Base-by-base conservation (phyloP, 2,888 invertebrate genomes). In the Xestia c-nigrum region DNA sequence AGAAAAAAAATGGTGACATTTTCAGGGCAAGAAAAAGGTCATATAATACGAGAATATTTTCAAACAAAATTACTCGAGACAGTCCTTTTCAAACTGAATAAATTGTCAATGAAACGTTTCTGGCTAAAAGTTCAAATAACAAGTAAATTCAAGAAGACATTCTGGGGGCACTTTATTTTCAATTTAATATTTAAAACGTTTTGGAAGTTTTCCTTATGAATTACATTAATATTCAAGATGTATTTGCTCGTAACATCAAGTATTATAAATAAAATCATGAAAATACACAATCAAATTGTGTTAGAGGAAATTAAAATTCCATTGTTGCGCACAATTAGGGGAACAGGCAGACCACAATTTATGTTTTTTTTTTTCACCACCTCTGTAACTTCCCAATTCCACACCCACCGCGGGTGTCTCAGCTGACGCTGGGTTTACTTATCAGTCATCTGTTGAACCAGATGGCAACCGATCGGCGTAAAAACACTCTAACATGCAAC, bases 151-250 rank as follows among this genome's bases (percentile, higher is more conserved):
- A 72, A 72, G n/a, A 7, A 74, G 21, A 21, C 3, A 7, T 24
- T 59, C 10, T 47, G 6, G 3, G 3, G 31, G 5, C 16, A 19
- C 12, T n/a, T 46, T 72, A 43, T 43, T 7, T 70, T 72, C n/a
- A 57, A 38, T 57, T 46, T 12, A 57, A 57, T 72, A n/a, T 46
- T 72, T 55, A 14, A n/a, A 46, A 72, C n/a, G 14, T 9, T 47
- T 57, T 68, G 31, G 10, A 43, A 43, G 50, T 24, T 40, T 16
- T 70, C 7, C 16, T 70, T 46, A 31, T 12, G 5, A 46, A 31
- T 70, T 31, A 16, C 50, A 52, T 50, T 46, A n/a, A 16, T 21
- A 72, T 43, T 70, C 7, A 72, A 46, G 43, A 72, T 43, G 43
- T 4, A 14, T 47, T 71, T 5, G 12, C 46, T 70, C 16, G 31